A percentile compares a stretch with the other conserved stretches of the same genome.
Evolutionary conservation across 1,140 invertebrate genomes (phyloP).

Genomic region (Coboldia fuscipes): DNA sequence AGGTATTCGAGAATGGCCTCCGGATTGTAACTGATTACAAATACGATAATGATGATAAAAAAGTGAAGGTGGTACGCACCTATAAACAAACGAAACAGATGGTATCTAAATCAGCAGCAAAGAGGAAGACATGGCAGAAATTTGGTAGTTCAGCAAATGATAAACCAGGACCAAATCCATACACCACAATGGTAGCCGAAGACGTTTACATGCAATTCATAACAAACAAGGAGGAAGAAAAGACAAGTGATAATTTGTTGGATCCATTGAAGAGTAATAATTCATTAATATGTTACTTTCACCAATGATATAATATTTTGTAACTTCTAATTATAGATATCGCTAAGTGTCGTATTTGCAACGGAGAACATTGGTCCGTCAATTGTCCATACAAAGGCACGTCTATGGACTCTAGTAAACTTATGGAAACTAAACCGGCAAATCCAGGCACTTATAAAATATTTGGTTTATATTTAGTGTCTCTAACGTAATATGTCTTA

Average conservation of each 20-base stretch:
- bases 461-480: neutral
- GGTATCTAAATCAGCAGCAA: conserved; percentile 82
- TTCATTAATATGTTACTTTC: neutral
- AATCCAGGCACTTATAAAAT: neutral
- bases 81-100: conserved; percentile 82
- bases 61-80: conserved; percentile 63
- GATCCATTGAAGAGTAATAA: conserved; percentile 41
- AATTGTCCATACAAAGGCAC: conserved; percentile 94
- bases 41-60: conserved; percentile 76
- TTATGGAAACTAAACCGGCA: conserved; percentile 20
- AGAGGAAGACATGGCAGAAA: conserved; percentile 82
- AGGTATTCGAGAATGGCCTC: conserved; percentile 65
- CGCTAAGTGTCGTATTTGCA: conserved; percentile 86
- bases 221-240: conserved; percentile 63
- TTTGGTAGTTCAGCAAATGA: conserved; percentile 81
- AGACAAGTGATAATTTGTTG: conserved; percentile 63
- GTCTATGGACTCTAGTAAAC: conserved; percentile 38
- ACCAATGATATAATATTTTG: neutral
- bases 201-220: conserved; percentile 91
- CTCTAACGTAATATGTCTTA: conserved; percentile 3
- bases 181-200: conserved; percentile 88
- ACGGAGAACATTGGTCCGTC: conserved; percentile 91
- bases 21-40: conserved; percentile 90
- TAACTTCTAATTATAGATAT: conserved; percentile 36
- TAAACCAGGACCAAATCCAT: conserved; percentile 85